phyloP scores from a whole-genome alignment of 2,888 invertebrate genomes.

The Cartodere bifasciata region DNA sequence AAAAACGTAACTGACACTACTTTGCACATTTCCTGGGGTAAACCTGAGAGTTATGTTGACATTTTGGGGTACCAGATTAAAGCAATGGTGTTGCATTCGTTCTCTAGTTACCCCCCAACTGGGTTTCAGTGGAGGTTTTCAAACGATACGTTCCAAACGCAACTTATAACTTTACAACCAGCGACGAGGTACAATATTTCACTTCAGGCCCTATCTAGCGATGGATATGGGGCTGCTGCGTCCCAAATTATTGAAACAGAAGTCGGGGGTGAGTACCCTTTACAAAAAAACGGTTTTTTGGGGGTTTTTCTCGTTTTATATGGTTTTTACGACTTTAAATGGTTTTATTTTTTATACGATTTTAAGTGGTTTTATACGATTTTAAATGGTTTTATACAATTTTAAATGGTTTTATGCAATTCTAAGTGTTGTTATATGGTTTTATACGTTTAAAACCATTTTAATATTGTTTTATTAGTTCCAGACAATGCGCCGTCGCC shows the following conservation, averaged over 20 bases:
- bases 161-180: constrained; percentile 53
- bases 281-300: too few relatives aligned
- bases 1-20: constrained; percentile 50
- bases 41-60: constrained; percentile 40
- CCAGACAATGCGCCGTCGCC: constrained; percentile 57
- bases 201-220: constrained; percentile 50
- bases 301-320: too few relatives aligned
- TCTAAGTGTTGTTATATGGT: background rate
- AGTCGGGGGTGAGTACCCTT: constrained; percentile 45
- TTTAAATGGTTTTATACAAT: background rate
- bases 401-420: background rate
- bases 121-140: constrained; percentile 45
- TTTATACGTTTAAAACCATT: background rate
- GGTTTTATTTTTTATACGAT: too few relatives aligned
- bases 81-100: constrained; percentile 44
- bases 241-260: constrained; percentile 50
- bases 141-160: constrained; percentile 43
- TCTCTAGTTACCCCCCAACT: constrained; percentile 38
- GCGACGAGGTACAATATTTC: constrained; percentile 66
- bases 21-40: constrained; percentile 45
- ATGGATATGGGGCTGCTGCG: constrained; percentile 45
- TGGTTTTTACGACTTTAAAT: constrained; percentile 1
- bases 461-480: constrained; percentile 23
- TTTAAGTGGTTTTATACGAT: too few relatives aligned
- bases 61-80: constrained; percentile 45